Conservation (phyloP, 2,888 invertebrate genomes). For the Melanargia galathea region DNA sequence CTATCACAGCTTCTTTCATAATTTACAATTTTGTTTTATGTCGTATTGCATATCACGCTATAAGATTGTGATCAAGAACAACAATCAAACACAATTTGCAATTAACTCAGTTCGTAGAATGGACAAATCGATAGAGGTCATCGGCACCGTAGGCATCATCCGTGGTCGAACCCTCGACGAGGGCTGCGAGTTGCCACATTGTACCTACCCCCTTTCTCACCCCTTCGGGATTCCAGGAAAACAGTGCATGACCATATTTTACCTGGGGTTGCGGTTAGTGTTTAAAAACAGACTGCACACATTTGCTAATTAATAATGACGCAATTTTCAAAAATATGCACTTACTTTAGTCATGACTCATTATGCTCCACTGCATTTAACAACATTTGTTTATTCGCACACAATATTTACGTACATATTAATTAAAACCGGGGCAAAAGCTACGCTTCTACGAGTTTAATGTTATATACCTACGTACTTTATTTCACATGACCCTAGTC, state of each 20-base stretch:
- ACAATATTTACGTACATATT: too few relatives aligned
- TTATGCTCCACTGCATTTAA: not conserved
- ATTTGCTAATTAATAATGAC: constrained; percentile 32
- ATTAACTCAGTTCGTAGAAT: constrained; percentile 71
- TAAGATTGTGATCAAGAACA: constrained; percentile 20
- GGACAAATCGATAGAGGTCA: constrained; percentile 77
- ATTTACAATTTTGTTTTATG: not conserved
- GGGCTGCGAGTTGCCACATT: constrained; percentile 62
- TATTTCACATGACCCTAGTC: too few relatives aligned
- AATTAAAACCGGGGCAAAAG: too few relatives aligned
- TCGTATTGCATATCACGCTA: constrained; percentile 3
- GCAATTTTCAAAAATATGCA: constrained; percentile 12
- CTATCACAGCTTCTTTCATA: too few relatives aligned
- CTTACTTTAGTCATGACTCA: constrained; percentile 11
- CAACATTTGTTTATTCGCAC: constrained; percentile 4
- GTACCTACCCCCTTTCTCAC: constrained; percentile 62
- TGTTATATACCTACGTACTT: too few relatives aligned
- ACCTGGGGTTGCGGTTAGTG: constrained; percentile 53
- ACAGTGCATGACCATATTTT: constrained; percentile 64
- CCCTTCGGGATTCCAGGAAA: constrained; percentile 70
- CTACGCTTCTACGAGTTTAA: too few relatives aligned
- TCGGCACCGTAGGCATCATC: constrained; percentile 77
- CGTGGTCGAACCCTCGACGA: constrained; percentile 71
- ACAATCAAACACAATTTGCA: constrained; percentile 53
- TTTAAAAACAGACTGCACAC: constrained; percentile 38